Conservation (phyloP, 2,113 vertebrate species). For the Gasterosteus aculeatus region DNA sequence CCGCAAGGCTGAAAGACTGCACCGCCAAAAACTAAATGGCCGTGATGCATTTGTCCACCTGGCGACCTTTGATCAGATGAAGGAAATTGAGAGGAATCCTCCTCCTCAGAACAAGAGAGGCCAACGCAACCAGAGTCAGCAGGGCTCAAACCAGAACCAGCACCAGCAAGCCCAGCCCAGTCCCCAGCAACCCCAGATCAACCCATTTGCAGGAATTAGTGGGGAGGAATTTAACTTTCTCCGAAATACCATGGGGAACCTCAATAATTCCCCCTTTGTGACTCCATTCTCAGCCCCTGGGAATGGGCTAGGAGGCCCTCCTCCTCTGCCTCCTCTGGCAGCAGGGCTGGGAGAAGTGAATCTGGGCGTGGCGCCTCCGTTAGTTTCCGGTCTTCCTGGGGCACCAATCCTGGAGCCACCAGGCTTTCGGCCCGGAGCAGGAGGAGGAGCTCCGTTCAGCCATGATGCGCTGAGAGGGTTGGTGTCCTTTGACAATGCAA, state of each 20-base stretch:
- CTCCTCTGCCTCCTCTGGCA: slow-evolving; percentile 89
- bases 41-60: slow-evolving; percentile 95
- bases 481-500: slow-evolving; percentile 88
- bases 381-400: slow-evolving; percentile 86
- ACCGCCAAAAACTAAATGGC: slow-evolving; percentile 96
- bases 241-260: slow-evolving; percentile 86
- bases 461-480: slow-evolving; percentile 83
- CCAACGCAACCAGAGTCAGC: slow-evolving; percentile 79
- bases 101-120: slow-evolving; percentile 92
- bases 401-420: slow-evolving; percentile 88
- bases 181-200: slow-evolving; percentile 71
- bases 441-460: slow-evolving; percentile 84
- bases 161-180: slow-evolving; percentile 60
- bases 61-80: slow-evolving; percentile 93
- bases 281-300: slow-evolving; percentile 87
- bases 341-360: slow-evolving; percentile 88
- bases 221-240: slow-evolving; percentile 92
- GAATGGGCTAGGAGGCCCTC: slow-evolving; percentile 89
- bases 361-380: slow-evolving; percentile 81
- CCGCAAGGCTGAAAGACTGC: slow-evolving; percentile 92
- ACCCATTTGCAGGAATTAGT: slow-evolving; percentile 77
- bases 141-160: slow-evolving; percentile 66
- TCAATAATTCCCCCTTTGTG: slow-evolving; percentile 89
- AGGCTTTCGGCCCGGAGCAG: slow-evolving; percentile 87
- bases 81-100: slow-evolving; percentile 94